Evolutionary conservation across 2,113 vertebrate species (phyloP), one percentile per base, ranked within the genome.

Genomic region (Azemiops feae): DNA sequence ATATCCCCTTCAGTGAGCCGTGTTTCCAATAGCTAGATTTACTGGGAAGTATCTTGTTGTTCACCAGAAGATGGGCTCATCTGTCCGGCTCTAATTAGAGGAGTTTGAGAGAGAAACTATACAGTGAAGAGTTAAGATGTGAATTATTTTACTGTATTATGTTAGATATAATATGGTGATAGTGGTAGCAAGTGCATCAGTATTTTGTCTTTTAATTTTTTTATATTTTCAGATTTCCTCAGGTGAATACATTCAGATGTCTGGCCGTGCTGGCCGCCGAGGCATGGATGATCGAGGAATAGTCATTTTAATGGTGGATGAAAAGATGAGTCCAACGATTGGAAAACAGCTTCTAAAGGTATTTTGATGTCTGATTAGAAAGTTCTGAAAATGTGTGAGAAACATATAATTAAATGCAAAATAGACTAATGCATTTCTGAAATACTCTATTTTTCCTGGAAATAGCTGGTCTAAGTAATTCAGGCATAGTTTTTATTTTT

Each of bases 161-260:
- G 18, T 39, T 39, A 81, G 18, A 39, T 8, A 81, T 39, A 81
- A 74, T 74, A 74, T 34, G 34, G 20, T 81, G 74, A 22, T 81
- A 9, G 18, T 43, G 34, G 6, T 22, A 81, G 34, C 39, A 18
- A 25, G 20, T 43, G 53, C 64, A 64, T 39, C 12, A 55, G 5
- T 47, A 50, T 89, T 53, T 39, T 1, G 20, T 58, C n/a, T 5
- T 10, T 5, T 10, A 27, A 39, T 87, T 60, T 90, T 5, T 0
- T 91, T 95, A 57, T 95, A 18, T 23, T 58, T 94, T 34, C 94
- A 99, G 99, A 99, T 99, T 92, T 98, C 99, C 12, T 99, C 99
- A 60, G 99, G 99, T 89, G 99, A 99, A 97, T 99, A 99, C 94
- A 99, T 99, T 98, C 99, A 99, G 97, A 99, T 99, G 99, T 99